Conservation (phyloP, 2,888 invertebrate genomes). For the Piscicola geometra region DNA sequence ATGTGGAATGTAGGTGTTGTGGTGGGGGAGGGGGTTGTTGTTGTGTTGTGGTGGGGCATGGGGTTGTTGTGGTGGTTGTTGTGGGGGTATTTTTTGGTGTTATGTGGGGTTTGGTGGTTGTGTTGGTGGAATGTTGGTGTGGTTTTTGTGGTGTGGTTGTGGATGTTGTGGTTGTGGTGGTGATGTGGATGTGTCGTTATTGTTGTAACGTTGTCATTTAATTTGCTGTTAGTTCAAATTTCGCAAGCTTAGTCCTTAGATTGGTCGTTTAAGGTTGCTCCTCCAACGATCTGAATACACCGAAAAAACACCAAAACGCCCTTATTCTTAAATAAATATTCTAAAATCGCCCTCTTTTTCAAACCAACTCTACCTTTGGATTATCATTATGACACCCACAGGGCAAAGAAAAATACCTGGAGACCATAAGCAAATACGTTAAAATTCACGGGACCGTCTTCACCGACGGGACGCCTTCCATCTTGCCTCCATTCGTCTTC, state of each 20-base stretch:
- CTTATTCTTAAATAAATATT: no score
- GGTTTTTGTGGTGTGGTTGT: neutral
- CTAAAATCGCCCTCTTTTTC: no score
- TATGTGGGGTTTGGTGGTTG: no score
- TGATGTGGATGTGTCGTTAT: neutral
- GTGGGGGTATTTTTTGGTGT: no score
- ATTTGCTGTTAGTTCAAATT: no score
- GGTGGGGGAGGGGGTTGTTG: neutral
- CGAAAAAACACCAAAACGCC: no score
- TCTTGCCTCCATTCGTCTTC: conserved; percentile 51
- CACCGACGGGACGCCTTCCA: conserved; percentile 43
- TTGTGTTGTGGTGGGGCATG: neutral
- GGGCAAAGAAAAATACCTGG: conserved; percentile 50
- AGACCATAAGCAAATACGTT: conserved; percentile 47
- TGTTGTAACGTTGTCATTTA: no score
- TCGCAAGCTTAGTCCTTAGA: no score
- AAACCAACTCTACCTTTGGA: no score
- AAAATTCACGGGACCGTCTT: conserved; percentile 57
- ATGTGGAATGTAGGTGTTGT: conserved; percentile 56
- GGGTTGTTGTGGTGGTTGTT: neutral
- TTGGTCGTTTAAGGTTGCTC: no score
- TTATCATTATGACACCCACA: no score
- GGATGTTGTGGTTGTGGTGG: neutral
- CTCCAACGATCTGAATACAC: no score
- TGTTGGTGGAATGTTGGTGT: neutral